Evolutionary conservation across 2,113 vertebrate genomes (phyloP), one percentile per base, ranked within the genome.

Genomic region (Stictonetta naevosa): DNA sequence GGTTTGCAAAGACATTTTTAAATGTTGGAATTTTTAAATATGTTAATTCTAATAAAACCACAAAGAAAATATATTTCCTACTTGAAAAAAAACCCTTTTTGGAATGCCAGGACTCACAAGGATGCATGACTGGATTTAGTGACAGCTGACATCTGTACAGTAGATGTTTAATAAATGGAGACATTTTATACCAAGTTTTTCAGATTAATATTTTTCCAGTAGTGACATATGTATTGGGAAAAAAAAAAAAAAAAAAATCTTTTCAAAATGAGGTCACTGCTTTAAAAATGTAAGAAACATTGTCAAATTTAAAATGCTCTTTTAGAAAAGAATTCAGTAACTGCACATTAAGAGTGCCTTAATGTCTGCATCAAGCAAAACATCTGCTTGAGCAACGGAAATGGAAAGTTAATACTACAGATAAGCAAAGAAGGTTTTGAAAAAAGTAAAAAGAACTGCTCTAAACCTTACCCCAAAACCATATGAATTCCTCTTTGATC

Each of bases 221-320:
- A 83, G 80, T 89, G 94, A 97, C 93, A 96, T 96, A 95, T 67
- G 73, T 94, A 96, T 82, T 94, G 93, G 88, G 85, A 69, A 94
- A 94, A 95, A 83, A 94, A 83, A 85, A 44, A n/a, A n/a, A n/a
- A n/a, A n/a, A n/a, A n/a, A n/a, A n/a, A n/a, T n/a, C n/a, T n/a
- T n/a, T n/a, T 89, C 79, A 34, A 93, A 97, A 97, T 93, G 92
- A 97, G 94, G 95, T 92, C 97, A 96, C 62, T 82, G 86, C 93
- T 97, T 97, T 96, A 96, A 96, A 97, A 97, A 97, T 96, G 95
- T 95, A 97, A 88, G 92, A 95, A 97, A 97, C 75, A 90, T 96
- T 97, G 97, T 96, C 97, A 96, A 92, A 97, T 97, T 95, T 97
- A 96, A 97, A 97, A 96, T 96, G 96, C 92, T 96, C 92, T 97